Conservation (phyloP, 2,888 invertebrate genomes). For the Abrostola tripartita region DNA sequence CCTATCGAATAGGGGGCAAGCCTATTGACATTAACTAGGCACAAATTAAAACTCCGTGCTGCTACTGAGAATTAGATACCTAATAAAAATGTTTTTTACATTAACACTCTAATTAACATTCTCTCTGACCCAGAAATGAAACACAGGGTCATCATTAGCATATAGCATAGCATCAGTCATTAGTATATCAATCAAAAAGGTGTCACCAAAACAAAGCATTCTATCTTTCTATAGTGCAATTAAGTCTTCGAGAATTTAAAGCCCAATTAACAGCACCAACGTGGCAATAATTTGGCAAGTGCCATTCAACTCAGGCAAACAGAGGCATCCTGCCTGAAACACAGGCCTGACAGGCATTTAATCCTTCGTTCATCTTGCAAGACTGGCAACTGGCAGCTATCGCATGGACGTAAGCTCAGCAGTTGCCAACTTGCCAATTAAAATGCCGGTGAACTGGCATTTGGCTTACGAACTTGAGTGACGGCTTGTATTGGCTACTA, state of each 20-base stretch:
- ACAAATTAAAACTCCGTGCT: too few relatives aligned
- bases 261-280: constrained; percentile 5
- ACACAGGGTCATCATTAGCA: too few relatives aligned
- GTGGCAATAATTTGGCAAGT: constrained; percentile 29
- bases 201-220: background rate
- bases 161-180: too few relatives aligned
- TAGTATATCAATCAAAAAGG: too few relatives aligned
- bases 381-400: constrained; percentile 47
- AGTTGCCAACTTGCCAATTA: constrained; percentile 51
- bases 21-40: too few relatives aligned
- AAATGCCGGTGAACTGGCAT: constrained; percentile 23
- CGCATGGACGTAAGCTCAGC: constrained; percentile 34
- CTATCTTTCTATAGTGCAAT: too few relatives aligned
- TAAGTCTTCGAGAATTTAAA: background rate
- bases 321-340: constrained; percentile 17
- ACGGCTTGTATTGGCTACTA: constrained; percentile 1
- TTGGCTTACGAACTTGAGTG: constrained; percentile 29
- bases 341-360: constrained; percentile 28
- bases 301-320: constrained; percentile 8
- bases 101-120: too few relatives aligned
- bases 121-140: too few relatives aligned
- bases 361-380: constrained; percentile 46
- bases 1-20: background rate
- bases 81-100: too few relatives aligned
- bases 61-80: background rate